These are phyloP conservation scores for Himalopsyche japonica DNA, from an alignment of 2,888 invertebrate species.

Conservation along the genomic window DNA sequence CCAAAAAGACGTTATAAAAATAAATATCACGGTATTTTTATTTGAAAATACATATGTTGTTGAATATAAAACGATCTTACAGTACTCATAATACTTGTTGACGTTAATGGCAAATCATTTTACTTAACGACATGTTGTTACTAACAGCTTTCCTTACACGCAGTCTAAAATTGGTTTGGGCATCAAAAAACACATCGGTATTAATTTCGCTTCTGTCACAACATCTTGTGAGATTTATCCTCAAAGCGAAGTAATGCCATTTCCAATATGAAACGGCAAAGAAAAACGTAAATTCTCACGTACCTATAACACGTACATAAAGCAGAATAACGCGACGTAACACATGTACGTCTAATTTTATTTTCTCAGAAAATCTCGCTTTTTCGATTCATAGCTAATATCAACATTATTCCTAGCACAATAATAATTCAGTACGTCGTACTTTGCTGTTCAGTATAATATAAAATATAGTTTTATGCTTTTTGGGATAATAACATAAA, in stretches of 20 bases:
- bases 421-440: not conserved
- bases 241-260: not conserved
- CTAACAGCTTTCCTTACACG: too few relatives aligned
- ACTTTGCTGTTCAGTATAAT: not conserved
- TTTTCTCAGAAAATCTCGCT: not conserved
- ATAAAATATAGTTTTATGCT: too few relatives aligned
- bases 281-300: not conserved
- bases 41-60: too few relatives aligned
- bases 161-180: not conserved
- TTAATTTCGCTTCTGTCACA: not conserved
- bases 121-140: too few relatives aligned
- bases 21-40: too few relatives aligned
- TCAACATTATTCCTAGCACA: not conserved
- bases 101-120: too few relatives aligned
- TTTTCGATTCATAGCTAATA: not conserved
- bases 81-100: too few relatives aligned
- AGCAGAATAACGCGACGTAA: not conserved
- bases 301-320: not conserved
- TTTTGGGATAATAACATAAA: too few relatives aligned
- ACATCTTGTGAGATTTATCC: not conserved
- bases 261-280: not conserved
- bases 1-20: too few relatives aligned
- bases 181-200: not conserved
- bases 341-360: not conserved
- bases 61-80: too few relatives aligned